A percentile compares a stretch with the other conserved stretches of the same genome.
These are phyloP conservation scores for Myanophis thanlyinensis DNA, from an alignment of 2,113 vertebrate genomes.

Conservation along the genomic window DNA sequence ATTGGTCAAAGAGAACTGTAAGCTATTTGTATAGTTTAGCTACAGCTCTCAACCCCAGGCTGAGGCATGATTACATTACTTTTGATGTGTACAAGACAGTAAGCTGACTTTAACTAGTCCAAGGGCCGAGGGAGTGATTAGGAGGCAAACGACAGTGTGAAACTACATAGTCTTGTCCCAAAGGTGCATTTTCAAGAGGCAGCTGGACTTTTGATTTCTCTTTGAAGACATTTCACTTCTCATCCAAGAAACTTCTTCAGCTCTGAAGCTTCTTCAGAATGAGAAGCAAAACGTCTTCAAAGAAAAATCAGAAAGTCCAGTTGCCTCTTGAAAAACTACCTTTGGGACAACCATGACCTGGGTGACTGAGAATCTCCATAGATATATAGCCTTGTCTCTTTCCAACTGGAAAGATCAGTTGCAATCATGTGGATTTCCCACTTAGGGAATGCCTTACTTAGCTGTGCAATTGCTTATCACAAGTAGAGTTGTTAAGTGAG, in stretches of 20 bases:
- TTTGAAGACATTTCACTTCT: too few relatives aligned
- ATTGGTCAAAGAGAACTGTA: neutral
- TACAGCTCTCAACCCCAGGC: neutral
- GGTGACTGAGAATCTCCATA: too few relatives aligned
- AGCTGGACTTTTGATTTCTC: too few relatives aligned
- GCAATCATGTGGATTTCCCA: neutral
- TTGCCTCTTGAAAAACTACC: too few relatives aligned
- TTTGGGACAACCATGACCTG: too few relatives aligned
- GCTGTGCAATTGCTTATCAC: neutral
- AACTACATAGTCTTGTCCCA: neutral
- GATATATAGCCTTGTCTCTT: neutral
- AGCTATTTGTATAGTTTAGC: neutral
- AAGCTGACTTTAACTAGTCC: neutral
- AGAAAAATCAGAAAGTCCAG: too few relatives aligned
- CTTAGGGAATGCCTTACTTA: neutral
- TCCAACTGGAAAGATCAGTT: neutral
- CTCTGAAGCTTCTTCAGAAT: too few relatives aligned
- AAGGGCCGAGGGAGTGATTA: neutral
- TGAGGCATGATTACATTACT: neutral
- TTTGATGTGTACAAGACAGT: neutral
- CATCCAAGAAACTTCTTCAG: too few relatives aligned
- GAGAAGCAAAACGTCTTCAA: too few relatives aligned
- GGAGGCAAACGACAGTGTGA: neutral
- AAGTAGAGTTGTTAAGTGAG: neutral
- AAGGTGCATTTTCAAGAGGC: too few relatives aligned